Base-by-base conservation (phyloP, 2,888 invertebrate species). In the Cancer borealis region DNA sequence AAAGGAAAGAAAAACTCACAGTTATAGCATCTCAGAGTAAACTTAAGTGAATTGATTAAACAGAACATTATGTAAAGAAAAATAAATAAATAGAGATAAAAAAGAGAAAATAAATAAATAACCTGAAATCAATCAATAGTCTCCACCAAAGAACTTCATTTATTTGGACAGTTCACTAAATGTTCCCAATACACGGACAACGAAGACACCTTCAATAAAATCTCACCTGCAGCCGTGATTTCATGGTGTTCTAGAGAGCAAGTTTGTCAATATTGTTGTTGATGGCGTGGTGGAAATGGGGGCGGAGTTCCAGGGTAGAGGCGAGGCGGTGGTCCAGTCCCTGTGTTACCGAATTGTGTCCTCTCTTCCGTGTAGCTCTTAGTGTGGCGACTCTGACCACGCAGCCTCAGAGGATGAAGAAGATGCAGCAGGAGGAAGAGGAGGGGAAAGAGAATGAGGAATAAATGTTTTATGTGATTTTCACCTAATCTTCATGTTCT, bases 341-440 rank as follows among this genome's bases (percentile, higher is more conserved):
- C 8, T 60, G 26, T 21, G 94, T 92, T 46, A 94, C 94, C 3
- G 79, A 89, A 79, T 84, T 90, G 60, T 8, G 94, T 94, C 10
- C 94, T 47, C 39, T 94, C 94, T 26, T 92, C 92, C 14, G 92
- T 94, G 66, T 91, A 92, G 26, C 8, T 30, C 92, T 94, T 92
- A 8, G 90, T 94, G 30, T 84, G 92, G 0, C 94, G 88, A 60
- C 94, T 91, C 92, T 92, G 92, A 54, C 14, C 60, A 1, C 92
- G 84, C 46, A 94, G 90, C 26, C 92, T 92, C 45, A 5, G 8
- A 30, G 84, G 45, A 60, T 10, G 73, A 45, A 3, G 14, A 12
- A 4, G 54, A 26, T 30, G 49, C n/a, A 26, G 79, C 30, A 10
- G 6, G 30, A 30, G 46, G 30, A 30, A 3, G 89, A 89, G 89